A percentile compares a stretch with the other conserved stretches of the same genome.
Evolutionary conservation across 2,113 vertebrate species (phyloP).

Genomic region (Centrocercus urophasianus): DNA sequence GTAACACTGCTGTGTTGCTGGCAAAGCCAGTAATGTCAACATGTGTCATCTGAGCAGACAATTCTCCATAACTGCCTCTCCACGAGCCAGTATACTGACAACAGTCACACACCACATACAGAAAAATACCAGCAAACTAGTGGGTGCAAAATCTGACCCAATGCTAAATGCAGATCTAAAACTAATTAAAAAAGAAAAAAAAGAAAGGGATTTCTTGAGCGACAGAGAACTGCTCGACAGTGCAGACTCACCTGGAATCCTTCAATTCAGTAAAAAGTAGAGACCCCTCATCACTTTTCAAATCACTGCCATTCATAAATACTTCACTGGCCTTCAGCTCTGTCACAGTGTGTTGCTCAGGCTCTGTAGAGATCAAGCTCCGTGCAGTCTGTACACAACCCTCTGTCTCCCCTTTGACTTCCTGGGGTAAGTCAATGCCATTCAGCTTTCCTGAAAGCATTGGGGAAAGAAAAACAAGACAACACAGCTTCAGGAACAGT

Average conservation of each 20-base stretch:
- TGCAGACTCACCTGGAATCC: slow-evolving; percentile 74
- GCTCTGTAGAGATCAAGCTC: not conserved
- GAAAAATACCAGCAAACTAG: not conserved
- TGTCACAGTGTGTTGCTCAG: not conserved
- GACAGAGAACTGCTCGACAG: not conserved
- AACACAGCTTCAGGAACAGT: not conserved
- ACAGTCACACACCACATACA: not conserved
- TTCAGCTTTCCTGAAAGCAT: slow-evolving; percentile 37
- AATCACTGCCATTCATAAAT: slow-evolving; percentile 77
- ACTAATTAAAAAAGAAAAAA: not conserved
- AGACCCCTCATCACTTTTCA: slow-evolving; percentile 70
- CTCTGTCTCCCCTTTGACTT: slow-evolving; percentile 2
- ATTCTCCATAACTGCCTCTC: not conserved
- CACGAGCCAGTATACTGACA: not conserved
- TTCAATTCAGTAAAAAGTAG: slow-evolving; percentile 62
- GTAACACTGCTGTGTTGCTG: not conserved
- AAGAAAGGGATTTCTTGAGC: not conserved
- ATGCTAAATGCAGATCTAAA: not conserved
- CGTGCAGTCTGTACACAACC: not conserved
- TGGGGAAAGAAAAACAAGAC: rapidly evolving
- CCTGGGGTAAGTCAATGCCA: slow-evolving; percentile 1
- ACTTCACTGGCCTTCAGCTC: slow-evolving; percentile 26
- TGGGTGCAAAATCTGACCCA: not conserved
- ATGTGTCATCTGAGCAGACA: not conserved
- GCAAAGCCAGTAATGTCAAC: not conserved